Conservation (phyloP, 2,888 invertebrate species). For the Caenorhabditis angaria region DNA sequence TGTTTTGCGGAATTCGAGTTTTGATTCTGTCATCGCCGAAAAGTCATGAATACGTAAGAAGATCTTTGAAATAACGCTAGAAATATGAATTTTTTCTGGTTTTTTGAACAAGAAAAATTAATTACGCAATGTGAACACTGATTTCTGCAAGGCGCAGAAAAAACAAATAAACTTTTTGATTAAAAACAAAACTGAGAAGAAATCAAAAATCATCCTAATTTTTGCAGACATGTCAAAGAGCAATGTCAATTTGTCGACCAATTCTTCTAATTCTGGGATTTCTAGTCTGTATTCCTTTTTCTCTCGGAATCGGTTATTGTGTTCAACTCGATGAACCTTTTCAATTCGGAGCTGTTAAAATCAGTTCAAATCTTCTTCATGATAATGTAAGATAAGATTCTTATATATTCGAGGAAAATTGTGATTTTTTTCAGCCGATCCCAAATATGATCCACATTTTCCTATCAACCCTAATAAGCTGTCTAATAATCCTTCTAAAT, state of each 20-base stretch:
- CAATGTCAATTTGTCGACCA: slow-evolving; percentile 13
- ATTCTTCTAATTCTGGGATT: slow-evolving; percentile 12
- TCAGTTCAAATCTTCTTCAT: slow-evolving; percentile 3
- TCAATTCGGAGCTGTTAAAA: slow-evolving; percentile 19
- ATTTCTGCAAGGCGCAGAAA: too few species aligned
- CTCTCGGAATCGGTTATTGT: slow-evolving; percentile 13
- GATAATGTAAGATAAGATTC: slow-evolving; percentile 18
- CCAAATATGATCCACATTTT: slow-evolving; percentile 10
- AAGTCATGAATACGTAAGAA: too few species aligned
- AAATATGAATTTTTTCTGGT: too few species aligned
- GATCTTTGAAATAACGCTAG: too few species aligned
- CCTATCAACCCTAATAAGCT: slow-evolving; percentile 2
- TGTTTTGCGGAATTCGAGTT: slow-evolving; percentile 22
- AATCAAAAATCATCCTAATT: too few species aligned
- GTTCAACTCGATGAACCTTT: slow-evolving; percentile 20
- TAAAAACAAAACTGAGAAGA: too few species aligned
- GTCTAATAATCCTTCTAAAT: slow-evolving; percentile 9
- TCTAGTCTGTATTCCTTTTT: slow-evolving; percentile 17
- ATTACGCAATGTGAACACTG: too few species aligned
- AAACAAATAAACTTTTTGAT: too few species aligned
- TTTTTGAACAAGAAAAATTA: too few species aligned
- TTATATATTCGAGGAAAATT: too few species aligned
- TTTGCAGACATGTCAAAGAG: slow-evolving; percentile 3
- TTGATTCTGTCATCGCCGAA: slow-evolving; percentile 17
- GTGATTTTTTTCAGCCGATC: slow-evolving; percentile 17